phyloP scores from a whole-genome alignment of 2,888 invertebrate genomes.

The Ectobius pallidus region DNA sequence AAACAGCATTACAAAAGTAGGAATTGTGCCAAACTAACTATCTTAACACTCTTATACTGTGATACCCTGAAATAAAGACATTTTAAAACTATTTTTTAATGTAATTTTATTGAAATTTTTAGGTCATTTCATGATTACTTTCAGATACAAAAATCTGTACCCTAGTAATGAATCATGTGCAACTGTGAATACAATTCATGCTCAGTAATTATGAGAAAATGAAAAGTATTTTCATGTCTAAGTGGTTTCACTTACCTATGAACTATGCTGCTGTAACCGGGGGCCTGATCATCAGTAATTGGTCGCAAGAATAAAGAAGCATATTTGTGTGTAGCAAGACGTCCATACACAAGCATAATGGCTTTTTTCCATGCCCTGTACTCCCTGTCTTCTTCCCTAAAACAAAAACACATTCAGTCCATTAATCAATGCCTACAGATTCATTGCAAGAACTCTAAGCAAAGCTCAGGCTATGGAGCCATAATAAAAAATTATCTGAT shows the following conservation, averaged over 20 bases:
- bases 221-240: no score
- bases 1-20: no score
- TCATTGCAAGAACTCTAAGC: background rate
- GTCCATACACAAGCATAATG: constrained; percentile 79
- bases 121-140: no score
- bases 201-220: no score
- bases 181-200: no score
- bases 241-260: constrained; percentile 56
- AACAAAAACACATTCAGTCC: constrained; percentile 2
- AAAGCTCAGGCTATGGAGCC: background rate
- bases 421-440: background rate
- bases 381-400: constrained; percentile 74
- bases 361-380: constrained; percentile 88
- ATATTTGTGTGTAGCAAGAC: constrained; percentile 82
- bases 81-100: no score
- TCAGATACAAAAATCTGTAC: no score
- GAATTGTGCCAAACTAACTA: no score
- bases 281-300: constrained; percentile 87
- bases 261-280: constrained; percentile 80
- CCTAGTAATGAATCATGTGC: no score
- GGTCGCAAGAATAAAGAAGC: constrained; percentile 85
- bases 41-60: no score
- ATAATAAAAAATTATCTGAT: constrained; percentile 25
- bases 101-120: no score
- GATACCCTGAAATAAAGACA: no score